phyloP scores from a whole-genome alignment of 23 tunicate genomes.

The Halocynthia aurantium region DNA sequence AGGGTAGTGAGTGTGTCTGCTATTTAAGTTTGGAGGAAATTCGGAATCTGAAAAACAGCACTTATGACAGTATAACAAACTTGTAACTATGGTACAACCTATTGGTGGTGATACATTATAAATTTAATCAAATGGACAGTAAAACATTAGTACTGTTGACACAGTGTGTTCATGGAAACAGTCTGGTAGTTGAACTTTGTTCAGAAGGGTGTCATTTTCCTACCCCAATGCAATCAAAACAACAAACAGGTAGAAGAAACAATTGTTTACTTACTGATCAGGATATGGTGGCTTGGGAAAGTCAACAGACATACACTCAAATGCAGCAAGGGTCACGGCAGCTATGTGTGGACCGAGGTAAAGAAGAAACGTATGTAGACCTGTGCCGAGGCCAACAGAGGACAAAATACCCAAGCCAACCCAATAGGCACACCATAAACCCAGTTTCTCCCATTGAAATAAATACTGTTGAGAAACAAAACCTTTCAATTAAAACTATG shows the following conservation, averaged over 20 bases:
- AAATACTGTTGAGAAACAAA: slow-evolving; percentile 51
- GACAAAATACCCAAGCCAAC: slow-evolving; percentile 82
- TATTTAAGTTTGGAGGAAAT: too few species aligned
- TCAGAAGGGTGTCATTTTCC: neutral
- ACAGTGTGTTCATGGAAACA: too few species aligned
- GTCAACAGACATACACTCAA: slow-evolving; percentile 88
- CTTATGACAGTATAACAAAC: too few species aligned
- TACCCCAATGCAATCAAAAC: neutral
- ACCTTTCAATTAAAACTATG: neutral
- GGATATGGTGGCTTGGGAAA: slow-evolving; percentile 93
- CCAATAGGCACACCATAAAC: slow-evolving; percentile 83
- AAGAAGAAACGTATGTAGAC: slow-evolving; percentile 91
- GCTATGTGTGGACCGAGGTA: slow-evolving; percentile 97
- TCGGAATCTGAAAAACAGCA: too few species aligned
- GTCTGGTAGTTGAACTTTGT: too few species aligned
- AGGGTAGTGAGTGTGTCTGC: too few species aligned
- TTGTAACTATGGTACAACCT: too few species aligned
- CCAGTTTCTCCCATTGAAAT: slow-evolving; percentile 35
- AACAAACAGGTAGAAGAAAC: neutral
- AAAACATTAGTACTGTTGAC: too few species aligned
- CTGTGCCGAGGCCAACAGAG: slow-evolving; percentile 95
- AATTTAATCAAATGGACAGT: too few species aligned
- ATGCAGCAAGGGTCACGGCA: slow-evolving; percentile 92
- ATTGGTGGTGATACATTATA: too few species aligned
- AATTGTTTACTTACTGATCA: slow-evolving; percentile 56